Conservation (phyloP, 92 coral and sea anemone genomes). For the Blastomussa wellsi region DNA sequence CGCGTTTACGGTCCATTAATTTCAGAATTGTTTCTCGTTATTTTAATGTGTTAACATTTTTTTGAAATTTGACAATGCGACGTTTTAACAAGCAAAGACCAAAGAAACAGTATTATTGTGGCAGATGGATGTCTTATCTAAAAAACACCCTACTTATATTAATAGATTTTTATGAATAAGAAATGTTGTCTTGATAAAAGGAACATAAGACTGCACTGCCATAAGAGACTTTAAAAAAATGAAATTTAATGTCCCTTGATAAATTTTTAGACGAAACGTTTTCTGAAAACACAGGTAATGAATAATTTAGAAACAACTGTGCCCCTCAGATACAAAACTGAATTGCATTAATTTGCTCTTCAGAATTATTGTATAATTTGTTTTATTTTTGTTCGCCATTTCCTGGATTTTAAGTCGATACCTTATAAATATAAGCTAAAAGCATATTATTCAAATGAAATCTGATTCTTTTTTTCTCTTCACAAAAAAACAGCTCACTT, state of each 20-base stretch:
- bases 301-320: slow-evolving; percentile 6
- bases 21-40: neutral
- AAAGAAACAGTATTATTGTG: neutral
- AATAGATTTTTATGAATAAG: neutral
- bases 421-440: neutral
- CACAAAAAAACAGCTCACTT: neutral
- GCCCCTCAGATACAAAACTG: neutral
- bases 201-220: neutral
- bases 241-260: neutral
- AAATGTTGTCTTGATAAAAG: neutral
- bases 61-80: neutral
- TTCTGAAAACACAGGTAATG: neutral
- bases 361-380: neutral
- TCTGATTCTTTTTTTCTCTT: neutral
- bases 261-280: neutral
- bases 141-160: neutral
- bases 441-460: neutral
- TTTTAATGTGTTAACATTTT: neutral
- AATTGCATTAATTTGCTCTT: neutral
- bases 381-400: neutral
- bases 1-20: neutral
- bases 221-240: neutral
- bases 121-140: slow-evolving; percentile 18
- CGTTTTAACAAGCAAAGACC: neutral
- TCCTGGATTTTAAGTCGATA: neutral